Evolutionary conservation across 1,140 invertebrate species (phyloP), one percentile per base, ranked within the genome.

Genomic region (Melipona quadrifasciata): DNA sequence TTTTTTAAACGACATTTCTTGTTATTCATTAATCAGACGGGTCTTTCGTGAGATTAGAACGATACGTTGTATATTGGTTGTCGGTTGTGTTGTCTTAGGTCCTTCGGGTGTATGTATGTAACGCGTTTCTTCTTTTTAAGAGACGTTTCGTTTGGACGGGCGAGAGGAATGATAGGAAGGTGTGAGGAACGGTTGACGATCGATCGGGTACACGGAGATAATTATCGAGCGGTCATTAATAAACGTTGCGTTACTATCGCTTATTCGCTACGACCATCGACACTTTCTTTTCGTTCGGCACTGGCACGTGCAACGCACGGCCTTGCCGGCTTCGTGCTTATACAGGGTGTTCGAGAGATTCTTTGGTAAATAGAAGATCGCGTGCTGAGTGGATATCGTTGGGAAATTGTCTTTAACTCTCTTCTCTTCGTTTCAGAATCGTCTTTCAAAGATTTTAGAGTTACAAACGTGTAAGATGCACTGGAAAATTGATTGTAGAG

Each of bases 161-260:
- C 10, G 34, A 19, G n/a, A 47, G 47, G 55, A 72, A 72, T 4
- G 24, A 39, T n/a, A 31, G 5, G 0, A n/a, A 79, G 82, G 67
- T 53, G 76, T 14, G 82, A 39, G 67, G 2, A 68, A 77, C 34
- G 39, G 72, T n/a, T 57, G 27, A 84, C 76, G 57, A 79, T 84
- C 55, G 75, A 79, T 84, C 24, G 76, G 17, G 8, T 84, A 77
- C 81, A 77, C 61, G 31, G 2, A 27, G 53, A 1, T 77, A 77
- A 83, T 83, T 78, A 83, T 68, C 74, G 39, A 14, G 51, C 6
- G 55, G 39, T 57, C 73, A 72, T 84, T 72, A 80, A 84, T 84
- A 84, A 79, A 72, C 21, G 75, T 72, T 80, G 47, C 75, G 27
- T 76, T 77, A n/a, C 73, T 57, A 67, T 77, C 61, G 51, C 19